phyloP scores from a whole-genome alignment of 2,888 invertebrate species.

The Lymantria monacha region DNA sequence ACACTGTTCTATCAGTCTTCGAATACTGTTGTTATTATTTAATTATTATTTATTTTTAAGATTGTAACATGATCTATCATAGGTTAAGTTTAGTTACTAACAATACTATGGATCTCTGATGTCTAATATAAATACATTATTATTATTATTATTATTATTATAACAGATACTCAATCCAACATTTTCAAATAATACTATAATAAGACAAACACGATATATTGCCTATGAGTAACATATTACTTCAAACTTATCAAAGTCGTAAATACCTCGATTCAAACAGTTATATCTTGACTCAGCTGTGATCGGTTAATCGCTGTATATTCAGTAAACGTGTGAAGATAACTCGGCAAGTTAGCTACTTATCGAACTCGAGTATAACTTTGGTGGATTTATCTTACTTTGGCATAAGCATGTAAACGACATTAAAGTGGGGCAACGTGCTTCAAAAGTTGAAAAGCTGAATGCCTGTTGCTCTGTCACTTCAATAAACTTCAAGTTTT shows the following conservation, averaged over 20 bases:
- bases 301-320: slow-evolving; percentile 38
- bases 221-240: not conserved
- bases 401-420: slow-evolving; percentile 37
- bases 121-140: no score
- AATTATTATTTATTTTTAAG: no score
- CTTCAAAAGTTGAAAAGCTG: slow-evolving; percentile 22
- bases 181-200: no score
- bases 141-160: no score
- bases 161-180: no score
- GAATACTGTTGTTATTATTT: no score
- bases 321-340: slow-evolving; percentile 39
- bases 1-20: no score
- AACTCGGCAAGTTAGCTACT: slow-evolving; percentile 41
- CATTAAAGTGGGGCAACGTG: slow-evolving; percentile 27
- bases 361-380: slow-evolving; percentile 43
- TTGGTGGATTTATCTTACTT: slow-evolving; percentile 42
- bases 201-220: no score
- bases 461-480: slow-evolving; percentile 14
- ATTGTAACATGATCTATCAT: no score
- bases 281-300: slow-evolving; percentile 23
- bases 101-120: no score
- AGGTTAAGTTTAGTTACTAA: no score
- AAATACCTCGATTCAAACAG: slow-evolving; percentile 16
- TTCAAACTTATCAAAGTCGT: slow-evolving; percentile 16
- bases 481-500: not conserved